Base-by-base conservation (phyloP, 2,888 invertebrate species). In the Rhopalosiphum nymphaeae region DNA sequence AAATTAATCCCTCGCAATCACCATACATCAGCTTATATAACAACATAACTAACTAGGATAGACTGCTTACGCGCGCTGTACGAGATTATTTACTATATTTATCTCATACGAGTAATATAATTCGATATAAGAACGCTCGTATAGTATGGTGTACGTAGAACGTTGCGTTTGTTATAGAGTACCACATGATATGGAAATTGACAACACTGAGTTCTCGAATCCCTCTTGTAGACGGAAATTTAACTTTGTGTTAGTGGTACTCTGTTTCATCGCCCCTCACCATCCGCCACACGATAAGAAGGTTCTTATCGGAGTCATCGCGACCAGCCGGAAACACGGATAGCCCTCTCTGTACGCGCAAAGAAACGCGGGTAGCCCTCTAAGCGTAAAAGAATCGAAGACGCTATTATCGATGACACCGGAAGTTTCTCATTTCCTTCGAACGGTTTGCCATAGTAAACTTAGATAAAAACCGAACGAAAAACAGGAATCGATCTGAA, bases 391-490 rank as follows among this genome's bases (percentile, higher is more conserved):
- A 88, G 92, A 92, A 92, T 92, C 92, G 87, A 67, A 67, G 29
- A 42, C 92, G 67, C 67, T 88, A 78, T 67, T 92, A 92, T 88
- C 92, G 92, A 88, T 78, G 88, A 78, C 92, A 67, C 92, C 67
- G 92, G 92, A 92, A 78, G 92, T 92, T 92, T 92, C 92, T 92
- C 92, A 88, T 92, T 92, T 92, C 92, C 92, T 88, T 42, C 67
- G 42, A 88, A 88, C 88, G 16, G 92, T 92, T 88, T 88, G 92
- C 53, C 53, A 26, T 42, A 44, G 44, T 26, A 49, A 57, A 61
- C 46, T 67, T 26, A 42, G 87, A 92, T 88, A 92, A 88, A 67
- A 88, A 78, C 67, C 11, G n/a, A 44, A 92, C 92, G 88, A 53
- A 92, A 92, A 92, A 92, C 67, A 67, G 2, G 92, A 86, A 92